These are phyloP conservation scores for Acrossocheilus wenchowensis DNA, from an alignment of 2,797 vertebrate species.

Conservation along the genomic window DNA sequence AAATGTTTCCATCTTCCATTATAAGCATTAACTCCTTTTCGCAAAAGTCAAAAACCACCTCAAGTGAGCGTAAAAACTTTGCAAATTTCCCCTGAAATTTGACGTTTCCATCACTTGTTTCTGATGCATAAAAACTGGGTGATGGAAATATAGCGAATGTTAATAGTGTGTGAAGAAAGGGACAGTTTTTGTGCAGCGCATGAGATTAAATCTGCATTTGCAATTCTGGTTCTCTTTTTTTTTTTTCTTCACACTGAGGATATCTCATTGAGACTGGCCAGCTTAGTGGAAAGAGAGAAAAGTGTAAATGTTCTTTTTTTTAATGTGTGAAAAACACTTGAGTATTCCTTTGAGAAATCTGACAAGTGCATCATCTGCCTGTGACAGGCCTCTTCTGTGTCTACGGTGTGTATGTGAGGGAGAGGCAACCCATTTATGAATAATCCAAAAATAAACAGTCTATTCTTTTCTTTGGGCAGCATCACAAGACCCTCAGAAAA, in stretches of 20 bases:
- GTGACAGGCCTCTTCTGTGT: constrained; percentile 46
- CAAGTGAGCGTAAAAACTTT: not conserved
- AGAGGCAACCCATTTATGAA: not conserved
- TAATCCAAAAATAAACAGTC: not conserved
- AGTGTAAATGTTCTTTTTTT: constrained; percentile 46
- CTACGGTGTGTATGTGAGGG: constrained; percentile 19
- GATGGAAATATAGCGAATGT: not conserved
- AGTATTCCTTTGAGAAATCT: constrained; percentile 44
- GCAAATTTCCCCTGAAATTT: not conserved
- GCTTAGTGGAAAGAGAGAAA: constrained; percentile 31
- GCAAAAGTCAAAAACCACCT: not conserved
- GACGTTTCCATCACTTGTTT: not conserved
- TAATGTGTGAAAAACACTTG: constrained; percentile 32
- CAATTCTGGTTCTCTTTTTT: not conserved
- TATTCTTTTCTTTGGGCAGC: not conserved
- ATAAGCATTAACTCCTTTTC: too few species aligned
- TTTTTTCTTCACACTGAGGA: not conserved
- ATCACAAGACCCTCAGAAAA: not conserved
- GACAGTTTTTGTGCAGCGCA: not conserved
- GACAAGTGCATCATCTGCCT: constrained; percentile 55
- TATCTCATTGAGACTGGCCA: constrained; percentile 9
- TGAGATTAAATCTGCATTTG: not conserved
- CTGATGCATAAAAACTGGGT: not conserved
- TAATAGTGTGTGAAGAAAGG: not conserved
- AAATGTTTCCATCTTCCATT: too few species aligned